phyloP scores from a whole-genome alignment of 1,140 invertebrate genomes.

The Drosophila willistoni region DNA sequence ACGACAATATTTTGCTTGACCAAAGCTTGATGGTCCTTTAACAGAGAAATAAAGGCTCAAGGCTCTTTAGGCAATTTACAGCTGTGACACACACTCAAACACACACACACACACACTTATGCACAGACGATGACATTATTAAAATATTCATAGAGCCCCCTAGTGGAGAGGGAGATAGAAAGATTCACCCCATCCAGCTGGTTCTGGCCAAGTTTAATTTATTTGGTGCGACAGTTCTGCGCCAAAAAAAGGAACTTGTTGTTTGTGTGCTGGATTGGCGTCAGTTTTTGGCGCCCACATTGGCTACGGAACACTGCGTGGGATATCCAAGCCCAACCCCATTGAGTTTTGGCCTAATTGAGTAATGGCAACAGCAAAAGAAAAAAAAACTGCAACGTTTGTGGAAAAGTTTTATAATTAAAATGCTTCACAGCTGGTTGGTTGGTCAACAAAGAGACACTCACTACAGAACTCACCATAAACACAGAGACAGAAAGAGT shows the following conservation, averaged over 20 bases:
- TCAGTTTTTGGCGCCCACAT: slow-evolving; percentile 43
- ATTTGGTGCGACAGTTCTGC: slow-evolving; percentile 76
- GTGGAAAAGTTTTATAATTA: slow-evolving; percentile 54
- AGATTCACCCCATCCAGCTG: slow-evolving; percentile 11
- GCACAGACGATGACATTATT: slow-evolving; percentile 59
- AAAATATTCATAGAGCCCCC: slow-evolving; percentile 69
- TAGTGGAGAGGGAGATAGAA: slow-evolving; percentile 9
- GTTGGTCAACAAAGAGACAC: slow-evolving; percentile 22
- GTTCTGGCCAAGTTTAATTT: slow-evolving; percentile 67
- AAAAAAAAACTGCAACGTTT: slow-evolving; percentile 45
- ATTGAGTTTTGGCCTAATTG: slow-evolving; percentile 56
- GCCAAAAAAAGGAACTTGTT: slow-evolving; percentile 52
- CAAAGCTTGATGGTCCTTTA: slow-evolving; percentile 38
- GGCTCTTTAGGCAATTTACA: slow-evolving; percentile 65
- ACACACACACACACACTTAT: neutral
- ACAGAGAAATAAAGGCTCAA: slow-evolving; percentile 59
- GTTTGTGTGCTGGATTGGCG: slow-evolving; percentile 7
- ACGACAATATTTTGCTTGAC: slow-evolving; percentile 30
- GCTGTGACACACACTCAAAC: slow-evolving; percentile 5
- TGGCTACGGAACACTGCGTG: slow-evolving; percentile 40
- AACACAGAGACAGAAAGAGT: slow-evolving; percentile 23
- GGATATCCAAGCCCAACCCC: slow-evolving; percentile 18
- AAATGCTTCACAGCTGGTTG: slow-evolving; percentile 46
- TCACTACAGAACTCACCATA: neutral
- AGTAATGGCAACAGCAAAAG: slow-evolving; percentile 26